Percentiles rank a stretch among this genome's conserved stretches.
These are phyloP conservation scores for Plebejus argus DNA, from an alignment of 2,888 invertebrate species.

Conservation along the genomic window DNA sequence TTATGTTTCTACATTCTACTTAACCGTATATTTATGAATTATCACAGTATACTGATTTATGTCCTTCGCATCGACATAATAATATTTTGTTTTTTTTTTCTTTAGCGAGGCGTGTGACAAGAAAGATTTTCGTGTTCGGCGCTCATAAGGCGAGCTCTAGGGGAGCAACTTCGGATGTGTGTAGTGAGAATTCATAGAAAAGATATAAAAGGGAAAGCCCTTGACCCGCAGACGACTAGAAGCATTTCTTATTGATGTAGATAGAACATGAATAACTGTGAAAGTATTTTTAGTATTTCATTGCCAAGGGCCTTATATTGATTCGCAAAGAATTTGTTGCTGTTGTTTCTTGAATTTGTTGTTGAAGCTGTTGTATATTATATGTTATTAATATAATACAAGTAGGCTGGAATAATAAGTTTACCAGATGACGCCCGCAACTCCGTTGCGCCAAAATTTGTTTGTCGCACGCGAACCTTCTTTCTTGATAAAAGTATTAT, in stretches of 20 bases:
- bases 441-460: too few species aligned
- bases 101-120: not conserved
- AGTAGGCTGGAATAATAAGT: too few species aligned
- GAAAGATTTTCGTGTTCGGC: not conserved
- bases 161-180: not conserved
- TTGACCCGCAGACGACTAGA: conserved; percentile 20
- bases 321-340: too few species aligned
- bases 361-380: too few species aligned
- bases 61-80: not conserved
- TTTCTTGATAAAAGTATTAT: too few species aligned
- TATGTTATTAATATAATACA: too few species aligned
- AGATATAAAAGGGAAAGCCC: conserved; percentile 3
- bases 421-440: too few species aligned
- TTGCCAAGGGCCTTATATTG: not conserved
- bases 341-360: too few species aligned
- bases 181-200: conserved; percentile 7
- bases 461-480: too few species aligned
- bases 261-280: conserved; percentile 57
- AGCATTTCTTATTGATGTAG: conserved; percentile 52
- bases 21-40: not conserved
- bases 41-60: not conserved
- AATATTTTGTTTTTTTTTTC: not conserved
- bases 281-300: conserved; percentile 36
- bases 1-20: not conserved
- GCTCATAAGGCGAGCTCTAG: not conserved